These are phyloP conservation scores for Melanaphis sacchari DNA, from an alignment of 1,140 invertebrate genomes.

Conservation along the genomic window DNA sequence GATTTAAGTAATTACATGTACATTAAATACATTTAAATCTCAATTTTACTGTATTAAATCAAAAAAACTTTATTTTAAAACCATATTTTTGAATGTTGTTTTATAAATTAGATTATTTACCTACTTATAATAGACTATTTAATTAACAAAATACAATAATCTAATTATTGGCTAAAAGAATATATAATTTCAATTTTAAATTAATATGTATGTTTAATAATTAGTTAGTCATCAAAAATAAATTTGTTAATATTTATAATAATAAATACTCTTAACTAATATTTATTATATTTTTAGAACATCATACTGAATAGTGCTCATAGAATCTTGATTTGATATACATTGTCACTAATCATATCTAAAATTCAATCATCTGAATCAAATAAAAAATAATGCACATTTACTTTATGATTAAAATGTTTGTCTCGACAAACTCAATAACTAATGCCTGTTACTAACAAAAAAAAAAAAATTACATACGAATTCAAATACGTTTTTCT, in stretches of 20 bases:
- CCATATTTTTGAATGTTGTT: background rate
- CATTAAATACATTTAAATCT: background rate
- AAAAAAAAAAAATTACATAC: background rate
- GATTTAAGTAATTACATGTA: background rate
- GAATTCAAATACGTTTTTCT: background rate
- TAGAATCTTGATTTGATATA: background rate
- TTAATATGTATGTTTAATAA: background rate
- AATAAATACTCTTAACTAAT: background rate
- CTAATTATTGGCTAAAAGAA: background rate
- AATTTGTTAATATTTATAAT: background rate
- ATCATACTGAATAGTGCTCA: background rate
- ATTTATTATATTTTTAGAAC: background rate
- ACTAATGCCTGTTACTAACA: background rate
- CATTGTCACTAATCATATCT: background rate
- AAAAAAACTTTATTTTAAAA: background rate
- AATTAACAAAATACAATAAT: background rate
- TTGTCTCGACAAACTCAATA: background rate
- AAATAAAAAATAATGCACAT: background rate
- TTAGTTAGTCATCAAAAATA: background rate
- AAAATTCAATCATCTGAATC: background rate
- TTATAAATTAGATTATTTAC: background rate
- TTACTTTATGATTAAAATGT: background rate
- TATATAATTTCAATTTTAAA: background rate
- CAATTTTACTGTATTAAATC: background rate
- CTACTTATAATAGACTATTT: background rate